These are phyloP conservation scores for Caenorhabditis uteleia DNA, from an alignment of 2,888 invertebrate genomes.

Conservation along the genomic window DNA sequence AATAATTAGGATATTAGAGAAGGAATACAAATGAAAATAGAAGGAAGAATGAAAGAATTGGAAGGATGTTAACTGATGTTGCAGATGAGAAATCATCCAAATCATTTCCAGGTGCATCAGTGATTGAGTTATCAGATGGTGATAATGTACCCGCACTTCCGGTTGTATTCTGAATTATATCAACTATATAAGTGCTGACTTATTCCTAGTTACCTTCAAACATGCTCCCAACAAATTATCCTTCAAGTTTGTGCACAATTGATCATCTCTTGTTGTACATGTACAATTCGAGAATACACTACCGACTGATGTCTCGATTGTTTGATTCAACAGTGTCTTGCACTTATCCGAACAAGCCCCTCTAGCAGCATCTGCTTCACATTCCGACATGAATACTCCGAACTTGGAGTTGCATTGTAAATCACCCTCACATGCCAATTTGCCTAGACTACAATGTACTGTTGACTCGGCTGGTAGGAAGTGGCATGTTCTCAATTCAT, in stretches of 20 bases:
- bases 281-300: constrained; percentile 58
- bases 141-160: constrained; percentile 20
- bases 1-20: neutral
- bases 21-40: constrained; percentile 21
- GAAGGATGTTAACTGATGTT: constrained; percentile 11
- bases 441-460: constrained; percentile 67
- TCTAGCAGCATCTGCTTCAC: constrained; percentile 62
- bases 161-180: constrained; percentile 24
- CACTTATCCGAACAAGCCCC: constrained; percentile 64
- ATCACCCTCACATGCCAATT: constrained; percentile 67
- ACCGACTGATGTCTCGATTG: constrained; percentile 42
- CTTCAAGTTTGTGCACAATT: constrained; percentile 60
- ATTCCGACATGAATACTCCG: constrained; percentile 67
- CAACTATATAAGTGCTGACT: neutral
- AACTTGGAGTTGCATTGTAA: constrained; percentile 68
- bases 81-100: constrained; percentile 18
- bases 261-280: constrained; percentile 67
- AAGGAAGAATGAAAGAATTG: constrained; percentile 14
- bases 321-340: constrained; percentile 33
- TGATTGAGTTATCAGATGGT: constrained; percentile 44
- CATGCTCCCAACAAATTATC: constrained; percentile 57
- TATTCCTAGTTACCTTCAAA: constrained; percentile 16
- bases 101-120: constrained; percentile 33
- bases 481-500: constrained; percentile 64
- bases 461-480: constrained; percentile 62